Evolutionary conservation across 1,140 invertebrate genomes (phyloP).

Genomic region (Drosophila ogumai): DNA sequence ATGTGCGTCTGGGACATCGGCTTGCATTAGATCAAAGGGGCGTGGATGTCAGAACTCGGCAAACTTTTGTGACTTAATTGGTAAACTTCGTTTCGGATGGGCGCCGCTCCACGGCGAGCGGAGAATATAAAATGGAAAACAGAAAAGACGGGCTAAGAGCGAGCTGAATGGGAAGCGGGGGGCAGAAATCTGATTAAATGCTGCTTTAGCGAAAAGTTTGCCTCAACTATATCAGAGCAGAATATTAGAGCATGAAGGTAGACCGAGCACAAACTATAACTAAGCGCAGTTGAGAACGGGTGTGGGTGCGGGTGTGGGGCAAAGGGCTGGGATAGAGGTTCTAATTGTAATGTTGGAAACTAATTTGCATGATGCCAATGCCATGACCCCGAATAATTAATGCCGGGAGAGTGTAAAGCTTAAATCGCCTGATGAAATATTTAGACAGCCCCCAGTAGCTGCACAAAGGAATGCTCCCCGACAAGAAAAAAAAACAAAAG

Average conservation of each 20-base stretch:
- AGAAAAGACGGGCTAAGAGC: constrained; percentile 28
- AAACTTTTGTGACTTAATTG: constrained; percentile 77
- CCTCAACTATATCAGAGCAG: constrained; percentile 50
- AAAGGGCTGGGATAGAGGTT: constrained; percentile 25
- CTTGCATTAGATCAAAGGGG: constrained; percentile 60
- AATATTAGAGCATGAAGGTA: constrained; percentile 77
- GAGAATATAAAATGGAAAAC: constrained; percentile 22
- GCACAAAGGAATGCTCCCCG: background rate
- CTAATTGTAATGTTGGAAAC: constrained; percentile 57
- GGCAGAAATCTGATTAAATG: constrained; percentile 68
- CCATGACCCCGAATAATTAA: constrained; percentile 59
- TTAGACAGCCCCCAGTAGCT: constrained; percentile 15
- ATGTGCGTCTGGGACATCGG: constrained; percentile 49
- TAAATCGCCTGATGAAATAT: constrained; percentile 27
- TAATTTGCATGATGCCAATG: constrained; percentile 64
- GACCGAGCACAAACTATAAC: constrained; percentile 58
- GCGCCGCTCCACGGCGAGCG: constrained; percentile 9
- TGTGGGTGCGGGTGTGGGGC: background rate
- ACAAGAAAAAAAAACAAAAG: background rate
- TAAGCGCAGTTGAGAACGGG: constrained; percentile 17
- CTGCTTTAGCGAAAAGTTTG: constrained; percentile 45
- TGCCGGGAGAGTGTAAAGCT: constrained; percentile 1
- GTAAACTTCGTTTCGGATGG: constrained; percentile 63
- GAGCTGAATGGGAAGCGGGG: constrained; percentile 16
- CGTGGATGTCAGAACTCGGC: constrained; percentile 58